phyloP scores from a whole-genome alignment of 2,888 invertebrate genomes.

The Griposia aprilina region DNA sequence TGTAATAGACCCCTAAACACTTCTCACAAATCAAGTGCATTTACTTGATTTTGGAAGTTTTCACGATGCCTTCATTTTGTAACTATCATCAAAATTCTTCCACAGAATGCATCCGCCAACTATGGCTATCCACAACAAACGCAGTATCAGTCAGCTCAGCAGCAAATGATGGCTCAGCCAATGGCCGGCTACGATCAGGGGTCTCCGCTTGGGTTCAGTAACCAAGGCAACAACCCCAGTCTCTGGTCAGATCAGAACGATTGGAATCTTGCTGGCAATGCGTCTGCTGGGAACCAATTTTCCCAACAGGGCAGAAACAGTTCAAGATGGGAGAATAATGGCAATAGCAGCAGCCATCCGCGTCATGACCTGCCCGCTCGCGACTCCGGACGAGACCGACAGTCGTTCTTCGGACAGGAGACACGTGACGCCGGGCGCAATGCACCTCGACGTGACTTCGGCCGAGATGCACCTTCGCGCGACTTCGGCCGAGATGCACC shows the following conservation, averaged over 20 bases:
- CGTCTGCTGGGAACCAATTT: slow-evolving; percentile 38
- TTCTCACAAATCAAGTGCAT: slow-evolving; percentile 13
- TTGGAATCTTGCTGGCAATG: slow-evolving; percentile 52
- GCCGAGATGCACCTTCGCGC: slow-evolving; percentile 19
- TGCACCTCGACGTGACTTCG: slow-evolving; percentile 21
- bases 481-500: slow-evolving; percentile 20
- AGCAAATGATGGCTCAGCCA: slow-evolving; percentile 43
- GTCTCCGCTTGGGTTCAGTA: slow-evolving; percentile 55
- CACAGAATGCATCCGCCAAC: slow-evolving; percentile 58
- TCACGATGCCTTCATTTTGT: slow-evolving; percentile 33
- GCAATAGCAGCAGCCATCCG: slow-evolving; percentile 7
- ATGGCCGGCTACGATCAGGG: slow-evolving; percentile 32
- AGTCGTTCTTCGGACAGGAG: slow-evolving; percentile 15
- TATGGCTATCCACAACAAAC: slow-evolving; percentile 59
- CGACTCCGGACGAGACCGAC: slow-evolving; percentile 21
- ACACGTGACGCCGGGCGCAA: slow-evolving; percentile 20
- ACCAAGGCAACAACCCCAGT: slow-evolving; percentile 40
- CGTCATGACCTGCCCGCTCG: slow-evolving; percentile 12
- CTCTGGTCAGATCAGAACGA: slow-evolving; percentile 49
- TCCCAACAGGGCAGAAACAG: slow-evolving; percentile 32
- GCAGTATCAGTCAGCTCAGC: slow-evolving; percentile 44
- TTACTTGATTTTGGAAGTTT: slow-evolving; percentile 29
- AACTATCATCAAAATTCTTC: slow-evolving; percentile 55
- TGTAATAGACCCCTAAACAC: slow-evolving; percentile 32
- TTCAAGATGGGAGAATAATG: slow-evolving; percentile 36